Percentiles rank a stretch among this genome's conserved stretches.
Conservation (phyloP, 1,140 invertebrate genomes). For the Cydia pomonella region DNA sequence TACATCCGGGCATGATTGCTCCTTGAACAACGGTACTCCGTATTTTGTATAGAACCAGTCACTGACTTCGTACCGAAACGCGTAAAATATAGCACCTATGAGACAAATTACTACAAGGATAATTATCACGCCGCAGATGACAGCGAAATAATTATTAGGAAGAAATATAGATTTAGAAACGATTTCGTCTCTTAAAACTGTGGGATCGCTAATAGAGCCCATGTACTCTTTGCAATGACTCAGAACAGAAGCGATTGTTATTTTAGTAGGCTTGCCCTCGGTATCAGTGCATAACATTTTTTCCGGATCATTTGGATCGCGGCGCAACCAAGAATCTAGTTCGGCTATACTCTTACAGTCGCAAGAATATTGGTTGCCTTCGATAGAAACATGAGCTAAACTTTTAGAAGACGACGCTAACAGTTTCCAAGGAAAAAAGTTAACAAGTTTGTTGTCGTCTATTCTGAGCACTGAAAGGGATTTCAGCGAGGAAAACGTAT, state of each 20-base stretch:
- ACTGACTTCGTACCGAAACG: slow-evolving; percentile 88
- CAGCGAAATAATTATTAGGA: slow-evolving; percentile 84
- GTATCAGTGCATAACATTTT: slow-evolving; percentile 82
- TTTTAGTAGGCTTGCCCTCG: slow-evolving; percentile 74
- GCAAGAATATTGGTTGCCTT: slow-evolving; percentile 88
- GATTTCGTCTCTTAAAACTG: slow-evolving; percentile 82
- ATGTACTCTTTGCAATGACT: slow-evolving; percentile 83
- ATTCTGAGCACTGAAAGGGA: slow-evolving; percentile 89
- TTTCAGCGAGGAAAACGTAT: slow-evolving; percentile 87
- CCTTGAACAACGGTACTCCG: slow-evolving; percentile 86
- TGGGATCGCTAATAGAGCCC: slow-evolving; percentile 83
- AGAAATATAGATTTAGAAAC: slow-evolving; percentile 80
- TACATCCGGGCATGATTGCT: slow-evolving; percentile 76
- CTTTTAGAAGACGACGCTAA: slow-evolving; percentile 81
- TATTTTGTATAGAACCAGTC: slow-evolving; percentile 88
- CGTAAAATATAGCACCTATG: slow-evolving; percentile 85
- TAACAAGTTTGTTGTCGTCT: slow-evolving; percentile 89
- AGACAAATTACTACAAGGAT: slow-evolving; percentile 87
- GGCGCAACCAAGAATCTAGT: slow-evolving; percentile 84
- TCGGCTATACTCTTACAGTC: slow-evolving; percentile 85
- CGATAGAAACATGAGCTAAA: slow-evolving; percentile 83
- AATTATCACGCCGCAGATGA: slow-evolving; percentile 87
- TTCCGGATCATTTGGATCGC: slow-evolving; percentile 82
- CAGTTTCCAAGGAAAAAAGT: slow-evolving; percentile 88
- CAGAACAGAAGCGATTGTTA: slow-evolving; percentile 83